These are phyloP conservation scores for Rhinoderma darwinii DNA, from an alignment of 2,113 vertebrate genomes.

Conservation along the genomic window DNA sequence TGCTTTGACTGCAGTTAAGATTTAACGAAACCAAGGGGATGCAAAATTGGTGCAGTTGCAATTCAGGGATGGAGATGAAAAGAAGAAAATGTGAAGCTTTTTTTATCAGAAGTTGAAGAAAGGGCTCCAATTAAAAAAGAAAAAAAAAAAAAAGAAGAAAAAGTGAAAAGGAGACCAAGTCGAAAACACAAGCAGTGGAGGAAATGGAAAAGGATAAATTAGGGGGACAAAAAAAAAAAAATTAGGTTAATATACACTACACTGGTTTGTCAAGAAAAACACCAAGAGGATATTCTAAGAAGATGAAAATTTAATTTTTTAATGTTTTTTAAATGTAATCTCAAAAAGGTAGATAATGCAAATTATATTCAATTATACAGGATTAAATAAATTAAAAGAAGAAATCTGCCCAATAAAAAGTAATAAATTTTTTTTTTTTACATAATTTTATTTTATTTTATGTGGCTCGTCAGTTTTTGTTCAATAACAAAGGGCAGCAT, in stretches of 20 bases:
- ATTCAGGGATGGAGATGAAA: conserved; percentile 65
- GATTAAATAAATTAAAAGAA: conserved; percentile 61
- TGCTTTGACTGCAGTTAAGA: conserved; percentile 70
- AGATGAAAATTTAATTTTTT: background rate
- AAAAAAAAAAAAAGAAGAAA: conserved; percentile 39
- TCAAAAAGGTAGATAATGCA: too few relatives aligned
- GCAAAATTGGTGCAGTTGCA: conserved; percentile 63
- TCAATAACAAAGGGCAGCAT: too few relatives aligned
- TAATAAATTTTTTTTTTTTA: too few relatives aligned
- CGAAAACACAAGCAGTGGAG: conserved; percentile 51
- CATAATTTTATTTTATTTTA: too few relatives aligned
- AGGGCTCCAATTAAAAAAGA: conserved; percentile 58
- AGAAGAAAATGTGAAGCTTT: conserved; percentile 59
- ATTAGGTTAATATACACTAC: conserved; percentile 40
- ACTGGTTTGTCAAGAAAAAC: conserved; percentile 51
- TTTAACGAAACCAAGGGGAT: conserved; percentile 60
- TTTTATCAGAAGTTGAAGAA: conserved; percentile 64
- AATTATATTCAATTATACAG: too few relatives aligned
- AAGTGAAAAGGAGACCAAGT: conserved; percentile 43
- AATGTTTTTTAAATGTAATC: too few relatives aligned
- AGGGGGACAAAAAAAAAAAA: background rate
- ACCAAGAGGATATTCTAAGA: conserved; percentile 52
- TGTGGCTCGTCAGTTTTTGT: too few relatives aligned
- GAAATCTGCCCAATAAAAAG: conserved; percentile 46
- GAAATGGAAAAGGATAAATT: conserved; percentile 52